These are phyloP conservation scores for Pantherophis alleghaniensis DNA, from an alignment of 2,797 vertebrate genomes.

Conservation along the genomic window DNA sequence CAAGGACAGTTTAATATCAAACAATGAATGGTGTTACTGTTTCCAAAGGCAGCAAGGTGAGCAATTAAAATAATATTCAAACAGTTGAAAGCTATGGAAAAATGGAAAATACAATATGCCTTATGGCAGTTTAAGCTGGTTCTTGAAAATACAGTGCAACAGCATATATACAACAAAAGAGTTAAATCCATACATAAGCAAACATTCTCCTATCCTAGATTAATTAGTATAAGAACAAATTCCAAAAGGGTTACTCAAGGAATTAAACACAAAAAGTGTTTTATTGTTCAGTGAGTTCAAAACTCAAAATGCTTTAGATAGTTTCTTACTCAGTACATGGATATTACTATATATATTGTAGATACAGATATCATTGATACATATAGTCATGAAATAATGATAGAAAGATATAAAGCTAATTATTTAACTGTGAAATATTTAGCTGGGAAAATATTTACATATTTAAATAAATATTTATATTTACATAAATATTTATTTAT, in stretches of 20 bases:
- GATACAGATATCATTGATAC: neutral
- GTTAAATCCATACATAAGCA: neutral
- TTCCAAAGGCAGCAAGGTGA: constrained; percentile 94
- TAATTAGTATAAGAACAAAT: neutral
- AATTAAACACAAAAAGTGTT: neutral
- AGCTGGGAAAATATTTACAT: too few species aligned
- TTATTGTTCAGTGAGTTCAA: neutral
- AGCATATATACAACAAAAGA: neutral
- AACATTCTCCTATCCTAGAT: neutral
- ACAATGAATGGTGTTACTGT: constrained; percentile 96
- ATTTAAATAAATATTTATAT: too few species aligned
- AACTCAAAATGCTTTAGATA: neutral
- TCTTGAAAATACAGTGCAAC: neutral
- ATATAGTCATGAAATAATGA: neutral
- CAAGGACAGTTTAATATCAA: constrained; percentile 85
- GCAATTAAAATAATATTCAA: constrained; percentile 17
- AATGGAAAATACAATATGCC: neutral
- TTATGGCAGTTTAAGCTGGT: neutral
- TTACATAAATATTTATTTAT: too few species aligned
- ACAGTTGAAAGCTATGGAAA: neutral
- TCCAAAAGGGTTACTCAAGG: neutral
- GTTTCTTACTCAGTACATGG: neutral
- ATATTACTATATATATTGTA: neutral
- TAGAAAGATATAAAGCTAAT: neutral
- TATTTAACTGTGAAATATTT: neutral